Evolutionary conservation across 2,113 vertebrate genomes (phyloP), one percentile per base, ranked within the genome.

Genomic region (Cyphomyrus discorhynchus): DNA sequence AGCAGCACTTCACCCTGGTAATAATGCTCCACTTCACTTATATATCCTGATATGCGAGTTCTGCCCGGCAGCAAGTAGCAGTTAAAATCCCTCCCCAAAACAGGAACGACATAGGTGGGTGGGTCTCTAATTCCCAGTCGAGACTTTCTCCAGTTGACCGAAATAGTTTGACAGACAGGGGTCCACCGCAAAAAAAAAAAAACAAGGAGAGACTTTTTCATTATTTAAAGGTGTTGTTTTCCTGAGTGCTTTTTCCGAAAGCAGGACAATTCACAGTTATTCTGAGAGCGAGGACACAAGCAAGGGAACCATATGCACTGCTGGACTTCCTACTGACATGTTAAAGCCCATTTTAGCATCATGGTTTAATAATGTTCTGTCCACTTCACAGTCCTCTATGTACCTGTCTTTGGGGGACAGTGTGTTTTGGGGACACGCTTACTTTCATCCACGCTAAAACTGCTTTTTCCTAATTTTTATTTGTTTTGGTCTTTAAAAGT

Each of bases 221-320:
- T 13, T 39, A 15, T 31, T 17, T 17, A 35, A 53, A 39, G 31
- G 27, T 87, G 85, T 87, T 87, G 85, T 52, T 53, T 87, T 56
- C 85, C 50, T 31, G 17, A 31, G 47, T 53, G 49, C 50, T 56
- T 53, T 56, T 35, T 39, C 27, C n/a, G 5, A 53, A 31, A 56
- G 85, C n/a, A 53, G 31, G 85, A 47, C 47, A 87, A 52, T 53
- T 87, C 31, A 39, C 85, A 87, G 49, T 42, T 87, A 87, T 56
- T 56, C 31, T 53, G 85, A 53, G 84, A 24, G 13, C 35, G 85
- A 52, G 50, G 50, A 53, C 27, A 39, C 49, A 53, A 15, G 82
- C 85, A 15, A 27, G n/a, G 10, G 27, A 31, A n/a, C 19, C 31
- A 47, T n/a, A 45, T 84, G 45, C 1, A 1, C 35, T 47, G 39